Evolutionary conservation across 2,888 invertebrate genomes (phyloP), one percentile per base, ranked within the genome.

Genomic region (Thymelicus acteon): DNA sequence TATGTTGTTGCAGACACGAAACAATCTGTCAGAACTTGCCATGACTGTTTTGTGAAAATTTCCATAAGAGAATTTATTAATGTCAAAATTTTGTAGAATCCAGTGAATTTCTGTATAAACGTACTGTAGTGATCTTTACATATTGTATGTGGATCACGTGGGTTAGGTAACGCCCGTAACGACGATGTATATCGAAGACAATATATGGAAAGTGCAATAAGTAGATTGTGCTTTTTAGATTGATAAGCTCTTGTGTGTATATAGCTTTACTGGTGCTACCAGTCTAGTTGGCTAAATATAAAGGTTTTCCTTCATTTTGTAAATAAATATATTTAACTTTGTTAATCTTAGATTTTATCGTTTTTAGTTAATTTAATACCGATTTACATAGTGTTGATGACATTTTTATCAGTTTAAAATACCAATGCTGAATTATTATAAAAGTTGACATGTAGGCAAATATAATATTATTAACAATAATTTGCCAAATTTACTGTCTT

Each of bases 161-260:
- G 54, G 54, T 54, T 24, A 58, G 10, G 8, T 39, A 37, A 10
- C 8, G 39, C 60, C 60, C n/a, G 15, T 40, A 60, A 40, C 39
- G 19, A 58, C 61, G 60, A 70, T 74, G 76, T 76, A 77, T 75
- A 75, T 77, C 62, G 66, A 81, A 80, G 84, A 84, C 83, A 84
- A 84, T 84, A 84, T 82, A 71, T 79, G 76, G 77, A 76, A 80
- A 83, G 84, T 84, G 83, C 83, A 85, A 85, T 83, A 85, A 84
- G 57, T 74, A 71, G 73, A 80, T 83, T 84, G 82, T 84, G 79
- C 84, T 83, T 78, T 80, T 78, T 80, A 80, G 74, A 57, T 69
- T 76, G 71, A 72, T 76, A 75, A 73, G 73, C 67, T 73, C 68
- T 74, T 66, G 69, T 74, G 74, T 78, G 75, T 75, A 77, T 74